Evolutionary conservation across 2,113 vertebrate genomes (phyloP).

Genomic region (Eira barbara): DNA sequence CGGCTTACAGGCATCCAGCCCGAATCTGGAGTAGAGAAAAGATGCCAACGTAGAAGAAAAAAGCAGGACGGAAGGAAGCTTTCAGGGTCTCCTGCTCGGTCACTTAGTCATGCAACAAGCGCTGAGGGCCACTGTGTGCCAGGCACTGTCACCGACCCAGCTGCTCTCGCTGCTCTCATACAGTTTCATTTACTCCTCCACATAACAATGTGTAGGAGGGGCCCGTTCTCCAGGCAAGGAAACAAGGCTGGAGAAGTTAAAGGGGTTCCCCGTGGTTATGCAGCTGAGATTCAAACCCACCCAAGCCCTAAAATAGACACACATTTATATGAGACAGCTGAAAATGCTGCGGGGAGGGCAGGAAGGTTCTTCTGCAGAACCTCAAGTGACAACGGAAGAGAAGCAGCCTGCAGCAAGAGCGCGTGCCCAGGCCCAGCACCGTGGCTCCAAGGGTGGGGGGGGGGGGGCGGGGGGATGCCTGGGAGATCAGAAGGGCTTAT

Average conservation of each 20-base stretch:
- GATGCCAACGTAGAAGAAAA: not conserved
- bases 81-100: not conserved
- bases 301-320: not conserved
- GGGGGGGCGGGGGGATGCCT: fast-evolving
- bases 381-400: not conserved
- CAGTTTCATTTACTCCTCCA: not conserved
- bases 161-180: too few relatives aligned
- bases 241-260: not conserved
- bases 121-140: not conserved
- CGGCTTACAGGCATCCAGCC: not conserved
- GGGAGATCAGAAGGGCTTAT: not conserved
- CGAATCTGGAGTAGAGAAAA: not conserved
- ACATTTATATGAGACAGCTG: not conserved
- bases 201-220: fast-evolving
- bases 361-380: not conserved
- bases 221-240: not conserved
- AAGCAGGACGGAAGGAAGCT: not conserved
- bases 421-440: not conserved
- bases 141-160: not conserved
- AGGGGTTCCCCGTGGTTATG: not conserved
- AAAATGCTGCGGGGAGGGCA: not conserved
- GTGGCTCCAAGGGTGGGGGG: not conserved
- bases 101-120: not conserved
- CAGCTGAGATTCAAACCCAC: not conserved
- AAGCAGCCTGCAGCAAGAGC: not conserved